Evolutionary conservation across 2,113 vertebrate genomes (phyloP), one percentile per base, ranked within the genome.

Genomic region (Numenius arquata): DNA sequence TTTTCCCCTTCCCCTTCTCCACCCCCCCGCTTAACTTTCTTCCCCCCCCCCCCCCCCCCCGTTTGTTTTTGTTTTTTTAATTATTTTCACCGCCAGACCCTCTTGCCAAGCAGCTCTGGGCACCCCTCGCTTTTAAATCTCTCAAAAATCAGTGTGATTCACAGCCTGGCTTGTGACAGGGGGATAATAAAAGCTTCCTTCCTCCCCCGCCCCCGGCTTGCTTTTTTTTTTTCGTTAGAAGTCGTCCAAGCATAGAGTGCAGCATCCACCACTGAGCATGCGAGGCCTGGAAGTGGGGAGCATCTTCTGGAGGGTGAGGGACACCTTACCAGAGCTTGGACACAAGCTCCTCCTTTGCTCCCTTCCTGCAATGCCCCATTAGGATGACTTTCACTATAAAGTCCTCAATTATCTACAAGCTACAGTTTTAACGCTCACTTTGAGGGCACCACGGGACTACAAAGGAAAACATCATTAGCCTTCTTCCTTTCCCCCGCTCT

Each of bases 321-420:
- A 5, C 8, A n/a, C 12, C 27, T 55, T 6, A 17, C 12, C 19
- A 15, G 18, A 67, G 40, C 79, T 12, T 7, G 48, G n/a, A 22
- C 38, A 19, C 0, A 4, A 71, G 62, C 67, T 66, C 91, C 89
- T 91, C 47, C 84, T 63, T 80, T 66, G 55, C 86, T 93, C 36
- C 4, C 85, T 95, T 93, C 94, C 70, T 79, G 76, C 88, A 90
- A 50, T 53, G 74, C 58, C 68, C 74, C 62, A 21, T n/a, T 40
- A 74, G 88, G 95, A 82, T 83, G 85, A 96, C 96, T 96, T 97
- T 97, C 92, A 58, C 92, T 50, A 79, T 11, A 26, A 94, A 94
- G 56, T 85, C 95, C 96, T 92, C 52, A 15, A 30, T 96, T 93
- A 65, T 56, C 73, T 50, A 71, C 62, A 45, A 77, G 62, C 67